Evolutionary conservation across 1,140 invertebrate species (phyloP).

Genomic region (Laupala kohalensis): DNA sequence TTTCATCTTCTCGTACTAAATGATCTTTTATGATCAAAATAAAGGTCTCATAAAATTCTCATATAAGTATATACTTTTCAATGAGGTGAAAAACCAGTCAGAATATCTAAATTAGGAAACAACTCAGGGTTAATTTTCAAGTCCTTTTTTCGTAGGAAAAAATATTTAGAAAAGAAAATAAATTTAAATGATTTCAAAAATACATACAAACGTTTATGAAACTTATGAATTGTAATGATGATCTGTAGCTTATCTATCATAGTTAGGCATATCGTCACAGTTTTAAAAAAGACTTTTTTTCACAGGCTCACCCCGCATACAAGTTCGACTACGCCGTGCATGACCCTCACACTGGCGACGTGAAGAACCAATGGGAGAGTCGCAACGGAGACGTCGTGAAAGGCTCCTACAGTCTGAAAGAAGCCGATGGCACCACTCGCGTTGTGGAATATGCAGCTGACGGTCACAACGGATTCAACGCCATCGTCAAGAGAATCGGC

Average conservation of each 20-base stretch:
- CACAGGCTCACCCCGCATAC: neutral
- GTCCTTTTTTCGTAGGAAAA: no score
- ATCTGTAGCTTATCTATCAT: neutral
- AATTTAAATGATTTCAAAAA: no score
- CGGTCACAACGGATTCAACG: slow-evolving; percentile 18
- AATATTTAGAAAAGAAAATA: no score
- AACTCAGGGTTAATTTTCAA: no score
- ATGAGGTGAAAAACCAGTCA: no score
- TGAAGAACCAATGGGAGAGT: neutral
- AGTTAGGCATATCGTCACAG: no score
- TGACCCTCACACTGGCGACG: neutral
- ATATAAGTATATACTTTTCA: no score
- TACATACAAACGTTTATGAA: no score
- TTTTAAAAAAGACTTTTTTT: neutral
- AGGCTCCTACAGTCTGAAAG: slow-evolving; percentile 19
- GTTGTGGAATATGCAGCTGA: slow-evolving; percentile 18
- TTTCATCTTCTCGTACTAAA: no score
- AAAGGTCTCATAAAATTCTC: no score
- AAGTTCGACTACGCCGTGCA: neutral
- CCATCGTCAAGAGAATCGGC: slow-evolving; percentile 8
- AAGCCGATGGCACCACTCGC: slow-evolving; percentile 19
- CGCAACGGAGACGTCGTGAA: slow-evolving; percentile 16
- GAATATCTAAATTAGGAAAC: no score
- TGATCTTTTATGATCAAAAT: no score
- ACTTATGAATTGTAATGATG: neutral